Percentiles rank a stretch among this genome's conserved stretches.
Evolutionary conservation across 2,797 vertebrate species (phyloP).

Genomic region (Denticeps clupeoides): DNA sequence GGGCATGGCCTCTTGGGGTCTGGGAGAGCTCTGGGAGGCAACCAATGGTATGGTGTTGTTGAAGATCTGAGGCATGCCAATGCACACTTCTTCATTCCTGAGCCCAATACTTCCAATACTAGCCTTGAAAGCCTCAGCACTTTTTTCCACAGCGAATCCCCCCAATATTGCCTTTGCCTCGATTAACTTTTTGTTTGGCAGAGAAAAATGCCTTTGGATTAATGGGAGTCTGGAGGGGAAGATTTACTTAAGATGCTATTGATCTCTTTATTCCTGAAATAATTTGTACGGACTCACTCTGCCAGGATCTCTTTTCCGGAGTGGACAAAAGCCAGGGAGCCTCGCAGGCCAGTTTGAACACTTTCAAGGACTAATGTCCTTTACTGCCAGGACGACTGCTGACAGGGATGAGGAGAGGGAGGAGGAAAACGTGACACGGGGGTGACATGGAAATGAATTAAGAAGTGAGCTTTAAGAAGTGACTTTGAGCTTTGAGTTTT

Average conservation of each 20-base stretch:
- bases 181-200: constrained; percentile 19
- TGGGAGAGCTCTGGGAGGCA: no score
- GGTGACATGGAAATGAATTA: no score
- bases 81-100: not conserved
- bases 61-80: no score
- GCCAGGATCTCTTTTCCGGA: constrained; percentile 46
- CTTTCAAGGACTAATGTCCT: not conserved
- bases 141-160: not conserved
- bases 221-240: constrained; percentile 32
- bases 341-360: not conserved
- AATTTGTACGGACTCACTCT: constrained; percentile 50
- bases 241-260: constrained; percentile 52
- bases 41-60: constrained; percentile 1
- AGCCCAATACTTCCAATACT: not conserved
- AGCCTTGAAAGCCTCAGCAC: not conserved
- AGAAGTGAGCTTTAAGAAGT: no score
- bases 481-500: no score
- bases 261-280: constrained; percentile 54
- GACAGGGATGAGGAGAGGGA: not conserved
- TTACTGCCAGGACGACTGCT: not conserved
- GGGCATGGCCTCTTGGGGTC: no score
- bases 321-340: constrained; percentile 38
- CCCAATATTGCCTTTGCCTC: constrained; percentile 11
- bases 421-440: not conserved
- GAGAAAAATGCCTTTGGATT: constrained; percentile 34